These are phyloP conservation scores for Leptopilina clavipes DNA, from an alignment of 1,140 invertebrate species.

Conservation along the genomic window DNA sequence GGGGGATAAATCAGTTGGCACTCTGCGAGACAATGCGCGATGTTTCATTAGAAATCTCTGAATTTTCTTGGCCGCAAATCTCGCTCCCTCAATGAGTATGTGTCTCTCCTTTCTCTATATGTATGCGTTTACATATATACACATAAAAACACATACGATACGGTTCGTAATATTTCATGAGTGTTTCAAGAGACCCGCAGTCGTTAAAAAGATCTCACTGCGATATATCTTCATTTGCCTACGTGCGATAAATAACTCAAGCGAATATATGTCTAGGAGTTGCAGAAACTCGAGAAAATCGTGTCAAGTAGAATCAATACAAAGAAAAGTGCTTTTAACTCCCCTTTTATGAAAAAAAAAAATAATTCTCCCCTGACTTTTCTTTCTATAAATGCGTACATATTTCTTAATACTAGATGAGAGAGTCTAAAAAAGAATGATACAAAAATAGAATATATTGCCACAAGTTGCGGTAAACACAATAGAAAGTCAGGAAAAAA, in stretches of 20 bases:
- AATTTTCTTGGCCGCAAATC: constrained; percentile 17
- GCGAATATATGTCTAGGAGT: background rate
- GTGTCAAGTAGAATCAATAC: constrained; percentile 45
- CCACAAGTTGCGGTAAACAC: background rate
- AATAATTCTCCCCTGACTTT: too few species aligned
- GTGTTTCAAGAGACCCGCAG: constrained; percentile 33
- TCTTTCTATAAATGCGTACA: too few species aligned
- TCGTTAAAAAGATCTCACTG: constrained; percentile 58
- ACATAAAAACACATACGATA: background rate
- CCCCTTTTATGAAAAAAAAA: too few species aligned
- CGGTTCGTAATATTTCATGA: constrained; percentile 40
- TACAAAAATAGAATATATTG: background rate
- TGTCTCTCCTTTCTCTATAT: too few species aligned
- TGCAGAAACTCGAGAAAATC: constrained; percentile 44
- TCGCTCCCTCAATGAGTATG: background rate
- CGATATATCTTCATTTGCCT: constrained; percentile 63
- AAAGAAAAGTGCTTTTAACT: too few species aligned
- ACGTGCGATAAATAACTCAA: constrained; percentile 59
- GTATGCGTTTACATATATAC: background rate
- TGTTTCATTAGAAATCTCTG: constrained; percentile 24
- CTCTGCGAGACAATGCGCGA: too few species aligned
- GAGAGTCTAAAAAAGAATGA: background rate
- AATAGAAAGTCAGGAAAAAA: constrained; percentile 46
- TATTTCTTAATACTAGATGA: too few species aligned
- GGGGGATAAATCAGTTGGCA: too few species aligned